Percentiles rank a stretch among this genome's conserved stretches.
Evolutionary conservation across 2,888 invertebrate genomes (phyloP).

Genomic region (Folsomia candida): DNA sequence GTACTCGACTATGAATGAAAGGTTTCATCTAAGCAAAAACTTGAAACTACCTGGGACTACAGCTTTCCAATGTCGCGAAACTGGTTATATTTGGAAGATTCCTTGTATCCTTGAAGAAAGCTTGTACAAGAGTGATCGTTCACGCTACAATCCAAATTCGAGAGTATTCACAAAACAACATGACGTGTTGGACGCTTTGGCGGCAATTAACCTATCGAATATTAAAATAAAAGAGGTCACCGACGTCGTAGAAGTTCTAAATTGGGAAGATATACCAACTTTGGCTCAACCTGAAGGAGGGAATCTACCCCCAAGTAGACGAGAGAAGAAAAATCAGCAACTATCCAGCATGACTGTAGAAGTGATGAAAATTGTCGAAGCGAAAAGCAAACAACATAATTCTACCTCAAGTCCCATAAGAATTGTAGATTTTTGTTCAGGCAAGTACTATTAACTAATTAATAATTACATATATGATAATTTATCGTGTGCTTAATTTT

Average conservation of each 20-base stretch:
- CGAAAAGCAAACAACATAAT: constrained; percentile 35
- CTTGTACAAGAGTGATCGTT: constrained; percentile 75
- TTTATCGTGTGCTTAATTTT: too few relatives aligned
- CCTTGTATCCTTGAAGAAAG: constrained; percentile 63
- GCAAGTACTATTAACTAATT: too few relatives aligned
- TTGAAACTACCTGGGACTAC: background rate
- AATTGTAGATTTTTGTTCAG: constrained; percentile 91
- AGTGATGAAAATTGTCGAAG: constrained; percentile 65
- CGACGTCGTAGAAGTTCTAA: constrained; percentile 49
- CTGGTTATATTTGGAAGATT: constrained; percentile 52
- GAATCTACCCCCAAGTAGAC: constrained; percentile 70
- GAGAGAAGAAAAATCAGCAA: constrained; percentile 78
- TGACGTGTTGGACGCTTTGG: constrained; percentile 67
- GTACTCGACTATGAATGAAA: constrained; percentile 58
- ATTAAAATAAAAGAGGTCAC: constrained; percentile 17
- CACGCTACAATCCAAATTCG: constrained; percentile 70
- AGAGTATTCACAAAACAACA: constrained; percentile 73
- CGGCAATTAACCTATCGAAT: constrained; percentile 52
- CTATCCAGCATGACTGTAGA: constrained; percentile 78
- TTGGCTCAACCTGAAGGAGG: constrained; percentile 76
- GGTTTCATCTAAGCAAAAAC: constrained; percentile 5
- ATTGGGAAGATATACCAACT: constrained; percentile 71
- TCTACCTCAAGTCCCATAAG: constrained; percentile 56
- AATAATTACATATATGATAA: too few relatives aligned
- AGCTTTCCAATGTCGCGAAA: too few relatives aligned